Evolutionary conservation across 1,140 invertebrate species (phyloP).

Genomic region (Piezodorus guildinii): DNA sequence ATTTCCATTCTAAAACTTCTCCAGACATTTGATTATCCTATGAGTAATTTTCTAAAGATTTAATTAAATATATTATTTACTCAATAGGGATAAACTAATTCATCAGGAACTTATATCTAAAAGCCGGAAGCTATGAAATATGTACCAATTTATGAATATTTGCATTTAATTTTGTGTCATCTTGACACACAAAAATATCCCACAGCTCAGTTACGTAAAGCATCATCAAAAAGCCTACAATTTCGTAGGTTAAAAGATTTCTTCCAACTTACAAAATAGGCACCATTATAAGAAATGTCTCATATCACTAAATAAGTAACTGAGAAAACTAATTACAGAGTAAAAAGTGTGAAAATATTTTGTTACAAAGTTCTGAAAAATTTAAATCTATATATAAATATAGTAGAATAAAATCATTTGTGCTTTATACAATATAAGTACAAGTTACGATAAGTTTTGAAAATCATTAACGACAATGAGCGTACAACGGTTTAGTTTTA

Average conservation of each 20-base stretch:
- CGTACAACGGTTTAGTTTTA: not conserved
- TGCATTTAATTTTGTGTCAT: not conserved
- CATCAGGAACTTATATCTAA: slow-evolving; percentile 3
- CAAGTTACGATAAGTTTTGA: slow-evolving; percentile 1
- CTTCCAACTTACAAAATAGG: slow-evolving; percentile 16
- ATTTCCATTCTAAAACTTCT: too few species aligned
- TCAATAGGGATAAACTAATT: too few species aligned
- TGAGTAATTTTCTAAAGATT: too few species aligned
- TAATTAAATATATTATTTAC: too few species aligned
- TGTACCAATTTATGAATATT: not conserved
- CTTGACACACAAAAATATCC: slow-evolving; percentile 6
- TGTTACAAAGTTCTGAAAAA: slow-evolving; percentile 21
- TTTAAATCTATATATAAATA: slow-evolving; percentile 18
- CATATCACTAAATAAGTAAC: slow-evolving; percentile 12
- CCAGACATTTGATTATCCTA: too few species aligned
- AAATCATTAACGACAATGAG: not conserved
- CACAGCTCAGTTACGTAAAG: slow-evolving; percentile 1
- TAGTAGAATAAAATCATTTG: slow-evolving; percentile 20
- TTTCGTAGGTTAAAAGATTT: slow-evolving; percentile 1
- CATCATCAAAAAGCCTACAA: not conserved
- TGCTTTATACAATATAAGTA: slow-evolving; percentile 21
- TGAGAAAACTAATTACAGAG: slow-evolving; percentile 14
- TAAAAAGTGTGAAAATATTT: slow-evolving; percentile 23
- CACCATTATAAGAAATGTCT: slow-evolving; percentile 19
- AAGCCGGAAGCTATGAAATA: slow-evolving; percentile 11